These are phyloP conservation scores for Anaspis maculata DNA, from an alignment of 2,888 invertebrate species.

Conservation along the genomic window DNA sequence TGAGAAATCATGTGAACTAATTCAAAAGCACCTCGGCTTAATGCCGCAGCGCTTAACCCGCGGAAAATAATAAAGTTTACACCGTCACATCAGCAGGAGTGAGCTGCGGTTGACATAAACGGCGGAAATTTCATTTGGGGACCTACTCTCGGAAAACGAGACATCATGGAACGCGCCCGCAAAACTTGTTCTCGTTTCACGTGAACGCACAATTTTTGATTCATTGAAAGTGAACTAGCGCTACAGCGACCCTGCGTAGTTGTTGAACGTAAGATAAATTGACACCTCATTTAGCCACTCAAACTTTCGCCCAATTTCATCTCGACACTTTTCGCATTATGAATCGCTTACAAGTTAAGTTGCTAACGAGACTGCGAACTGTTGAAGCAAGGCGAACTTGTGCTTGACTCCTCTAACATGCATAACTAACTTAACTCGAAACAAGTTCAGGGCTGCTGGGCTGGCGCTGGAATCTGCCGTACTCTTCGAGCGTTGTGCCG, in stretches of 20 bases:
- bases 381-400: conserved; percentile 27
- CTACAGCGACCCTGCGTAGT: too few species aligned
- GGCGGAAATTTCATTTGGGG: too few species aligned
- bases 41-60: conserved; percentile 1
- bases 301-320: conserved; percentile 40
- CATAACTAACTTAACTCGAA: conserved; percentile 25
- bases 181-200: background rate
- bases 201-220: too few species aligned
- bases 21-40: background rate
- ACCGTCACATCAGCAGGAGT: too few species aligned
- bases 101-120: too few species aligned
- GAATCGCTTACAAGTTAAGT: conserved; percentile 42
- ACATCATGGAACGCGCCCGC: too few species aligned
- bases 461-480: conserved; percentile 6
- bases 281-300: background rate
- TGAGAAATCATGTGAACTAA: conserved; percentile 3
- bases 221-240: too few species aligned
- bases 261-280: background rate
- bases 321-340: conserved; percentile 39
- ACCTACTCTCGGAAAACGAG: too few species aligned
- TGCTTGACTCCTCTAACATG: conserved; percentile 25
- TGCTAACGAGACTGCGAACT: conserved; percentile 31
- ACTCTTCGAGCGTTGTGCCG: conserved; percentile 9
- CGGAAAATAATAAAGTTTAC: conserved; percentile 11
- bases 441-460: conserved; percentile 24